Evolutionary conservation across 2,797 vertebrate species (phyloP).

Genomic region (Acanthis flammea): DNA sequence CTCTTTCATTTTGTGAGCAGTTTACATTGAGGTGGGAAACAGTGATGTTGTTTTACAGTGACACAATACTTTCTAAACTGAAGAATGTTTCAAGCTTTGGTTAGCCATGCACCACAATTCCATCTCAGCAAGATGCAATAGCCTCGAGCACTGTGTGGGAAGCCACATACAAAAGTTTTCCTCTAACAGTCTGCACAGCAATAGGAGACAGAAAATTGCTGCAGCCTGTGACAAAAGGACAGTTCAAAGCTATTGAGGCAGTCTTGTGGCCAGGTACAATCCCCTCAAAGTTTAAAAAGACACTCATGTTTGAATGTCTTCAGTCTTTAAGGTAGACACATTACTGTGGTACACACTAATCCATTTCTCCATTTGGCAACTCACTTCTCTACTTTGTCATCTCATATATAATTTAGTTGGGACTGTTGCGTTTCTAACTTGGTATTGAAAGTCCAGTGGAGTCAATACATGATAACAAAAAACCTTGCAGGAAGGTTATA

Average conservation of each 20-base stretch:
- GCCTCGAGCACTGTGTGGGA: not conserved
- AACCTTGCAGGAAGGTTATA: not conserved
- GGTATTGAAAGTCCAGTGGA: not conserved
- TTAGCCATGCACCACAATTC: not conserved
- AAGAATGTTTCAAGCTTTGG: not conserved
- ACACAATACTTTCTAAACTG: not conserved
- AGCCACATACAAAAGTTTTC: not conserved
- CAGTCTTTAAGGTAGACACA: not conserved
- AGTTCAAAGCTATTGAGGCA: not conserved
- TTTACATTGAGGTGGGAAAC: not conserved
- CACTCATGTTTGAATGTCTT: not conserved
- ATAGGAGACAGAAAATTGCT: not conserved
- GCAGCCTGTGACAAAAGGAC: not conserved
- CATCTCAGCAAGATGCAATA: not conserved
- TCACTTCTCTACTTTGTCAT: not conserved
- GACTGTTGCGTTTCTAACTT: not conserved
- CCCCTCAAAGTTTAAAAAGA: not conserved
- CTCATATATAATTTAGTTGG: not conserved
- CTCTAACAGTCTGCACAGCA: not conserved
- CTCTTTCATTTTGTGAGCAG: not conserved
- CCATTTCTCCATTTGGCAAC: not conserved
- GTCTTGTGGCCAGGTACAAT: not conserved
- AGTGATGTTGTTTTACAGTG: not conserved
- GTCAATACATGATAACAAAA: not conserved
- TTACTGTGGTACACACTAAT: not conserved